phyloP scores from a whole-genome alignment of 2,888 invertebrate species.

The Atethmia centrago region DNA sequence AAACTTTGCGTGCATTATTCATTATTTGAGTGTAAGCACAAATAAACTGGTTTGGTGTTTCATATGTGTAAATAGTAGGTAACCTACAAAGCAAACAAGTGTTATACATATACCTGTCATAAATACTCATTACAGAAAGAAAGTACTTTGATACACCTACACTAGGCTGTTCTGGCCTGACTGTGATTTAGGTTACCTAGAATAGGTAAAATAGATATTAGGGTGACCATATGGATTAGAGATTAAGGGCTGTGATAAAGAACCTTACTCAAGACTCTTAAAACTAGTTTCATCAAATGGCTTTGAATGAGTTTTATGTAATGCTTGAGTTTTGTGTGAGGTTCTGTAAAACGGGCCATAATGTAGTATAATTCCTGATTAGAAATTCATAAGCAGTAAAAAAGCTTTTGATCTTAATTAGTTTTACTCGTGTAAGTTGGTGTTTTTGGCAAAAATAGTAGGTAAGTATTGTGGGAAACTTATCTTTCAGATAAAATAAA shows the following conservation, averaged over 20 bases:
- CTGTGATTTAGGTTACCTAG: slow-evolving; percentile 12
- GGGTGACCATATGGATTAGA: neutral
- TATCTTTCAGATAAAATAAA: too few relatives aligned
- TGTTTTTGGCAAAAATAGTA: neutral
- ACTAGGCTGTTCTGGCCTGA: too few relatives aligned
- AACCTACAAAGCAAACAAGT: slow-evolving; percentile 35
- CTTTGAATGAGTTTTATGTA: too few relatives aligned
- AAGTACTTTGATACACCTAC: neutral
- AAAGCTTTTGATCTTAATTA: neutral
- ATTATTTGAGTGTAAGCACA: neutral
- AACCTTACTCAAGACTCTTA: too few relatives aligned
- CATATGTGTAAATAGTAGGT: neutral
- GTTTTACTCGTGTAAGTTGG: neutral
- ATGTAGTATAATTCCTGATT: too few relatives aligned
- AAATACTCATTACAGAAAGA: neutral
- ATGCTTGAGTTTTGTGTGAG: too few relatives aligned
- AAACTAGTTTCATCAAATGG: too few relatives aligned
- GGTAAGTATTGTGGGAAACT: neutral
- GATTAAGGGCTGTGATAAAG: neutral
- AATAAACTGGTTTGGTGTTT: neutral
- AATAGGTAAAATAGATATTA: neutral
- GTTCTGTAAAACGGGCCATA: too few relatives aligned
- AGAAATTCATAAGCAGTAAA: neutral
- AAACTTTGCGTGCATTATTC: neutral
- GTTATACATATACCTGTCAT: slow-evolving; percentile 4